A percentile compares a stretch with the other conserved stretches of the same genome.
Conservation (phyloP, 2,888 invertebrate genomes). For the Lepidochitona cinerea region DNA sequence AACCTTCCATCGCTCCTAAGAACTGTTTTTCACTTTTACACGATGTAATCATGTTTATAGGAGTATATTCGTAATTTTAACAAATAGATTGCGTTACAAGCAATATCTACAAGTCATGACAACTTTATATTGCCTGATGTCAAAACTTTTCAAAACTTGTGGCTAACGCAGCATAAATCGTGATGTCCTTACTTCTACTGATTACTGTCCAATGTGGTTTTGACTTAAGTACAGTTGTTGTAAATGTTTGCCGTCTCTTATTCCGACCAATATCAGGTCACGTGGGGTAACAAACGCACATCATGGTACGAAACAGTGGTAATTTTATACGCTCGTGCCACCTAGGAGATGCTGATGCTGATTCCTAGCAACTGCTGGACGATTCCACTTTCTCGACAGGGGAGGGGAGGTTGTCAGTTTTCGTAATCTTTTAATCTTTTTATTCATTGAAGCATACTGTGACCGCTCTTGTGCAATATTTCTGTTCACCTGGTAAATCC, state of each 20-base stretch:
- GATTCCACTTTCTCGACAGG: background rate
- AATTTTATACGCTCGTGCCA: constrained; percentile 3
- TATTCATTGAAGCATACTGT: too few species aligned
- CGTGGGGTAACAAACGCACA: constrained; percentile 1
- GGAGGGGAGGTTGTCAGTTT: background rate
- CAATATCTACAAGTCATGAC: too few species aligned
- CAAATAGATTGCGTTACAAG: too few species aligned
- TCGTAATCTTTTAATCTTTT: too few species aligned
- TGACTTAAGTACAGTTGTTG: background rate
- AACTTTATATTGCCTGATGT: too few species aligned
- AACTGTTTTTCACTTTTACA: background rate
- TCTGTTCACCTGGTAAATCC: too few species aligned
- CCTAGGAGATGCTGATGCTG: background rate
- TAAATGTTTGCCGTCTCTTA: background rate
- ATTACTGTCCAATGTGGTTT: background rate
- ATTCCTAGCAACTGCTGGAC: constrained; percentile 6
- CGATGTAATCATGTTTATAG: background rate
- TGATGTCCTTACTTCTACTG: background rate
- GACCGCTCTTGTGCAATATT: too few species aligned
- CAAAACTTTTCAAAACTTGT: too few species aligned
- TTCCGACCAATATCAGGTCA: background rate
- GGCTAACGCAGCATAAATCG: too few species aligned
- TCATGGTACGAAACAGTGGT: constrained; percentile 3
- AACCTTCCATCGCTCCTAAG: background rate
- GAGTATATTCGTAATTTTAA: too few species aligned